These are phyloP conservation scores for Saturnia japonica DNA, from an alignment of 2,888 invertebrate species.

Conservation along the genomic window DNA sequence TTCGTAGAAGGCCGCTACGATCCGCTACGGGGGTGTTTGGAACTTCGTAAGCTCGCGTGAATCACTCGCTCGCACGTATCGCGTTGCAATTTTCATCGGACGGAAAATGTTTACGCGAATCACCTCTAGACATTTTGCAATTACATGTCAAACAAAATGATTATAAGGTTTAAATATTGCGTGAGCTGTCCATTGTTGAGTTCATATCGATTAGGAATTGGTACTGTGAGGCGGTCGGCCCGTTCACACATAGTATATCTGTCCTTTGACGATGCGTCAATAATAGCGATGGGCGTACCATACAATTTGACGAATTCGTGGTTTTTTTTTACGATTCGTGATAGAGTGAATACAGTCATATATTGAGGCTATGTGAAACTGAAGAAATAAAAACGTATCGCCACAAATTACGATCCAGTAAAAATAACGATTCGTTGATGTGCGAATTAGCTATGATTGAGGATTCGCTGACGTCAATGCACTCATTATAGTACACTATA, in stretches of 20 bases:
- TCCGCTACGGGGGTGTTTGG: constrained; percentile 66
- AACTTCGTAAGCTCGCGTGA: constrained; percentile 66
- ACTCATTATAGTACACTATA: constrained; percentile 7
- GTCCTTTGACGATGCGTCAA: too few relatives aligned
- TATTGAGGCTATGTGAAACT: too few relatives aligned
- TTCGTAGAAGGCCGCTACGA: constrained; percentile 36
- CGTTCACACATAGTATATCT: too few relatives aligned
- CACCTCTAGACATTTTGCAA: constrained; percentile 4
- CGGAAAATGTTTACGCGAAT: constrained; percentile 42
- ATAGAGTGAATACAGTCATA: too few relatives aligned
- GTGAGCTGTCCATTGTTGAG: constrained; percentile 1
- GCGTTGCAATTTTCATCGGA: constrained; percentile 40
- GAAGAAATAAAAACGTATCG: too few relatives aligned
- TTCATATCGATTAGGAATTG: neutral
- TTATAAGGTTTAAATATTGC: neutral
- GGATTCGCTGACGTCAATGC: neutral
- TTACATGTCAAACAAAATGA: neutral
- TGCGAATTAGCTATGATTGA: too few relatives aligned
- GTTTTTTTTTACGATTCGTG: too few relatives aligned
- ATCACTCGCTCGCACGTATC: constrained; percentile 33
- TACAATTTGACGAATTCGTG: too few relatives aligned
- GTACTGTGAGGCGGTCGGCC: too few relatives aligned
- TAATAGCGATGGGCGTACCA: too few relatives aligned
- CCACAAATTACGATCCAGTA: too few relatives aligned
- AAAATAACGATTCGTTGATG: too few relatives aligned